Evolutionary conservation across 2,113 vertebrate genomes (phyloP), one percentile per base, ranked within the genome.

Genomic region (Thalassarche chlororhynchos): DNA sequence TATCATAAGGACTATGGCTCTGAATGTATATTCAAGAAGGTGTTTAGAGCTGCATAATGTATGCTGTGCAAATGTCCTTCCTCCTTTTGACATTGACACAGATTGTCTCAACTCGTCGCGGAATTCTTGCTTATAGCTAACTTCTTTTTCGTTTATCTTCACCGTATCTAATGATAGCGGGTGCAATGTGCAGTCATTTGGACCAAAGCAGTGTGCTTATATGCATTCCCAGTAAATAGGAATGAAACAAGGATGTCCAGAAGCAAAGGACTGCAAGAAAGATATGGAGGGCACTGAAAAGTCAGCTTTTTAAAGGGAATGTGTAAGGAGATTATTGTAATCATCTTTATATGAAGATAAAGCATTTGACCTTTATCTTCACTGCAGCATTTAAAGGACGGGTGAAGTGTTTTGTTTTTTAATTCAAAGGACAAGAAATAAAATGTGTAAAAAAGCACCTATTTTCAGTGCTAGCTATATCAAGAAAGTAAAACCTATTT

Each of bases 281-380:
- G 84, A 89, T 38, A 81, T 3, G 31, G 89, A 93, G 93, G 90
- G 71, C 78, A 91, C n/a, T 47, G 79, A 84, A 94, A 96, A 96
- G 82, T 93, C 95, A 94, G 79, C 29, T 94, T 93, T 93, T 84
- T 90, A 84, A 95, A 95, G 75, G 38, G 71, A 91, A 83, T 76
- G 78, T 5, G 10, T 87, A 94, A 77, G 91, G 84, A 91, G 89
- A 94, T 97, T 96, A 91, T 90, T 95, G 89, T 89, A 96, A 96
- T 93, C 86, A 96, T 94, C 78, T 94, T 88, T 55, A 90, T 86
- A 97, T 79, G 75, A 93, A 94, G 90, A 96, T 88, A 94, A 97
- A 97, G 75, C 66, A 88, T 87, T 95, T 95, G 93, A 95, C 95
- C 92, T 97, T 97, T 97, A 93, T 87, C 49, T 87, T 86, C 54